Base-by-base conservation (phyloP, 2,113 vertebrate species). In the Alectura lathami region DNA sequence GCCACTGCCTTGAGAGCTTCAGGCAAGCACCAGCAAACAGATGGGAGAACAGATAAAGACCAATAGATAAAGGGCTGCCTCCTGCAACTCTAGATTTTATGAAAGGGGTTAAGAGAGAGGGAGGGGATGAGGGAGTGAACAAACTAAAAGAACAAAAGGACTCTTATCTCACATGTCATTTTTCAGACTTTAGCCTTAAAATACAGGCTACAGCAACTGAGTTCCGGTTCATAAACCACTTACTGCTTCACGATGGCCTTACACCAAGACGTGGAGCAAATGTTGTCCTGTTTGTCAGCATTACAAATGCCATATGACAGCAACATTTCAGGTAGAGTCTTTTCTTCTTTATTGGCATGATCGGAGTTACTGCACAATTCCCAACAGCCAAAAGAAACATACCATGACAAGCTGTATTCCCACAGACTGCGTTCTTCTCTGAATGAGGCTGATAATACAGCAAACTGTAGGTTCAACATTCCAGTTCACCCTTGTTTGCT, bases 121-220 rank as follows among this genome's bases (percentile, higher is more conserved):
- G 13, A 92, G 51, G 7, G 43, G 27, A 48, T 86, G 72, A 17
- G n/a, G 80, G 22, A 82, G 22, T 12, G 54, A 94, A 45, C 30
- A 70, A 8, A 10, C 8, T 36, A 50, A 54, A 82, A 64, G 43
- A 77, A 89, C 67, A 85, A 94, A 89, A 90, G 75, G 54, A 72
- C 18, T 88, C 23, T 47, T 43, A 29, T 51, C 73, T 95, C 93
- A 75, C 73, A n/a, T 26, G 15, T 59, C 1, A 11, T 70, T 96
- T 96, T 97, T 85, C 77, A 81, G 42, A 93, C 69, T 93, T 92
- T 75, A 87, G 30, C 30, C 34, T 94, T 86, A 83, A 75, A 93
- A 93, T 78, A 91, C 79, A 85, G 29, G 38, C 36, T 36, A 11
- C 9, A 73, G 48, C 7, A 8, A 73, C 76, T 82, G 94, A 84